Base-by-base conservation (phyloP, 2,888 invertebrate genomes). In the Erynnis tages region DNA sequence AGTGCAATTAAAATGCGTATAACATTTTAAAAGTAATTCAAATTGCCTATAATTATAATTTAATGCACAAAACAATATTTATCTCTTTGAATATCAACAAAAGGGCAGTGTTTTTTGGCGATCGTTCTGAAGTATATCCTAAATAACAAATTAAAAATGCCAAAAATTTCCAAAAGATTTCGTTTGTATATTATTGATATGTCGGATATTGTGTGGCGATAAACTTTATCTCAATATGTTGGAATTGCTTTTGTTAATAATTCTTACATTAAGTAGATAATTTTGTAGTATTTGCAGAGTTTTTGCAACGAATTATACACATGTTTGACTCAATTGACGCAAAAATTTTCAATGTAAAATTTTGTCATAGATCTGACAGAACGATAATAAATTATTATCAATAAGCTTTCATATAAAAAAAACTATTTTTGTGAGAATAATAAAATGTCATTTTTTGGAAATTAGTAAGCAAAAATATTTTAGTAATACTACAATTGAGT, bases 181-280 rank as follows among this genome's bases (percentile, higher is more conserved):
- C 43, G 54, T 53, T 45, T 25, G 38, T 58, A 53, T 55, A 66
- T n/a, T n/a, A n/a, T 74, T 83, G 85, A 85, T 85, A 85, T 85
- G 85, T 85, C 60, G 65, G 58, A 62, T 75, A 74, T 76, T 79
- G 71, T 73, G 73, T 66, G 69, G 69, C 62, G 50, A 61, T 50
- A 57, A 55, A 23, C n/a, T 40, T 27, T 56, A 60, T 62, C 47
- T 60, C 58, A 65, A 72, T 75, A 75, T 74, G 75, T 73, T 54
- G 53, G 60, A 62, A 79, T 81, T 81, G 76, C 76, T 81, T 79
- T 52, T 32, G 38, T 47, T 11, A 38, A 45, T 25, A 16, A 38
- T 21, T 16, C 17, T 17, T 19, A 38, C 11, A 38, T 19, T 38
- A 13, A 38, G n/a, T 19, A 38, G 23, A 25, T 38, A 38, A 8